A percentile compares a stretch with the other conserved stretches of the same genome.
Evolutionary conservation across 2,113 vertebrate genomes (phyloP).

Genomic region (Irena cyanogastra): DNA sequence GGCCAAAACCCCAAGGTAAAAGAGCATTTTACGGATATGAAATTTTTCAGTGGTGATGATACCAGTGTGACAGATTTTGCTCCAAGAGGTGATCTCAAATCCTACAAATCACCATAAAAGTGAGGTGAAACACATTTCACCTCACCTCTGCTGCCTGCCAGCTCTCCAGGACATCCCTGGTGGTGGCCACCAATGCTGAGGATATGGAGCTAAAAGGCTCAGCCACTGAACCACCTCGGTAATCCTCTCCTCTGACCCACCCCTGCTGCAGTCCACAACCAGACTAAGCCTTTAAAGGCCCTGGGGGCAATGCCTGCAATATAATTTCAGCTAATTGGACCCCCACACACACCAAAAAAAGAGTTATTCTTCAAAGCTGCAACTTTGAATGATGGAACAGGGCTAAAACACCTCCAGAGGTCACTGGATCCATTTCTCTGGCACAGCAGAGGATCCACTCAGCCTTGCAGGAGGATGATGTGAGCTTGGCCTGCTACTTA

Average conservation of each 20-base stretch:
- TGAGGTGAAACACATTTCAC: background rate
- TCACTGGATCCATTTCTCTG: background rate
- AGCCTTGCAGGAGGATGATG: background rate
- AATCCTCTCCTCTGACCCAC: background rate
- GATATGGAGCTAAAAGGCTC: background rate
- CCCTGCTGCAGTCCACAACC: background rate
- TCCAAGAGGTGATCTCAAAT: background rate
- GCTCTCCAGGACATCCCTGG: background rate
- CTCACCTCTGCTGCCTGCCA: background rate
- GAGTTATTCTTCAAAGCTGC: background rate
- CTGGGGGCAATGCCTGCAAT: background rate
- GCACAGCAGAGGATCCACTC: background rate
- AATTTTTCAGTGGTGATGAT: background rate
- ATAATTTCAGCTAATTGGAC: background rate
- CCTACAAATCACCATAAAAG: background rate
- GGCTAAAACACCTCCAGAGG: background rate
- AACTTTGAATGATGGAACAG: background rate
- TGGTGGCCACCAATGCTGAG: background rate
- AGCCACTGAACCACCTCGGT: background rate
- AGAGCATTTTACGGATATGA: fast-evolving
- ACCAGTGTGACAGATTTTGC: background rate
- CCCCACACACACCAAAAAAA: background rate
- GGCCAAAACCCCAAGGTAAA: background rate
- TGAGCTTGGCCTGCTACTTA: background rate
- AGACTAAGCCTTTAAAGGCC: background rate